Evolutionary conservation across 2,888 invertebrate species (phyloP).

Genomic region (Boloria euphrosyne): DNA sequence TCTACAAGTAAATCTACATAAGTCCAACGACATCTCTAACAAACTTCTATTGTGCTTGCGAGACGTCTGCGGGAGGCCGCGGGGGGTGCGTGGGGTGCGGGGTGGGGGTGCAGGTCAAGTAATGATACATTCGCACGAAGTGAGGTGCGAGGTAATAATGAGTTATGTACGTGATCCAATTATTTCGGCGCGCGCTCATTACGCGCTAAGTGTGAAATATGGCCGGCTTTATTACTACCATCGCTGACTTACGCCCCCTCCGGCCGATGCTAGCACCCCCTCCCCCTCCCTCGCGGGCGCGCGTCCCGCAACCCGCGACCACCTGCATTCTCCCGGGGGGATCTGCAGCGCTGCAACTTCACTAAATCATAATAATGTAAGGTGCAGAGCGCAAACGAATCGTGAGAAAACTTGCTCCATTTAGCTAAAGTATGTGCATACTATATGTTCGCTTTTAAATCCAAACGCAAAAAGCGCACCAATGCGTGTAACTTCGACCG

Average conservation of each 20-base stretch:
- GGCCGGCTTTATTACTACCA: slow-evolving; percentile 79
- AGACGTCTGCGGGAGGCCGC: slow-evolving; percentile 27
- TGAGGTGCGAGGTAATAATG: slow-evolving; percentile 82
- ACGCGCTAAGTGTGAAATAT: slow-evolving; percentile 83
- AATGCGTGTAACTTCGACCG: slow-evolving; percentile 18
- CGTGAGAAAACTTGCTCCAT: slow-evolving; percentile 41
- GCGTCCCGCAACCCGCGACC: slow-evolving; percentile 36
- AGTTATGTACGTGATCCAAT: slow-evolving; percentile 84
- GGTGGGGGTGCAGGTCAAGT: slow-evolving; percentile 49
- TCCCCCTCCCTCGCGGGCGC: slow-evolving; percentile 31
- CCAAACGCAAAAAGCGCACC: slow-evolving; percentile 27
- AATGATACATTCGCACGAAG: slow-evolving; percentile 78
- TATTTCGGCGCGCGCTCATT: slow-evolving; percentile 83
- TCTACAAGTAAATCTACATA: slow-evolving; percentile 20
- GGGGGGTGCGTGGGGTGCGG: slow-evolving; percentile 34
- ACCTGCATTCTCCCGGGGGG: slow-evolving; percentile 41
- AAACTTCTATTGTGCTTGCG: slow-evolving; percentile 54
- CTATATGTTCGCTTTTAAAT: slow-evolving; percentile 23
- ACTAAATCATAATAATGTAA: slow-evolving; percentile 79
- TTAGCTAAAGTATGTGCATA: slow-evolving; percentile 37
- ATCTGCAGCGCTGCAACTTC: slow-evolving; percentile 72
- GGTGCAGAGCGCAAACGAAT: slow-evolving; percentile 58
- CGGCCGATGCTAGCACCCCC: slow-evolving; percentile 27
- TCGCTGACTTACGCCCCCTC: slow-evolving; percentile 58
- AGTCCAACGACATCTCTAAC: slow-evolving; percentile 40